Conservation (phyloP, 1,140 invertebrate species). For the Apis dorsata region DNA sequence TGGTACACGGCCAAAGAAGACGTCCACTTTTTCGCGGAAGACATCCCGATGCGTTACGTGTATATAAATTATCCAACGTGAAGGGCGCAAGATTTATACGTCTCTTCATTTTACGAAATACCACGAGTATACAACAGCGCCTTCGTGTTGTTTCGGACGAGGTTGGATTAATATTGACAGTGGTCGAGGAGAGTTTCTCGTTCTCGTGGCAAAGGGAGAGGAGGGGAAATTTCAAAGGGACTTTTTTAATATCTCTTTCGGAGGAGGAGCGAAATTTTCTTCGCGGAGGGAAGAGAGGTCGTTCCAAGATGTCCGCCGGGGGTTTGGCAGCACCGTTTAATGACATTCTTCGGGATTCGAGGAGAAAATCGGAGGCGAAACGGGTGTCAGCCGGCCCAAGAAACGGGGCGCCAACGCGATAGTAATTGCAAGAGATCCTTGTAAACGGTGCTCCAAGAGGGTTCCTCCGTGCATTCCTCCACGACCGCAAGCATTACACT, state of each 20-base stretch:
- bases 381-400: neutral
- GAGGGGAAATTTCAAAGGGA: neutral
- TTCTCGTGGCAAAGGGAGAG: neutral
- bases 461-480: slow-evolving; percentile 37
- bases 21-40: slow-evolving; percentile 1
- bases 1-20: slow-evolving; percentile 31
- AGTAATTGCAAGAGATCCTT: slow-evolving; percentile 41
- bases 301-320: neutral
- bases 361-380: slow-evolving; percentile 8
- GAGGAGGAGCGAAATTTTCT: no score
- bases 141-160: neutral
- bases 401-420: slow-evolving; percentile 16
- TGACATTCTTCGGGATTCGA: slow-evolving; percentile 16
- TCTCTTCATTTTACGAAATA: slow-evolving; percentile 25
- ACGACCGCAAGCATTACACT: slow-evolving; percentile 35
- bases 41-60: slow-evolving; percentile 1
- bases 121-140: slow-evolving; percentile 10
- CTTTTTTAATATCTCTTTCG: no score
- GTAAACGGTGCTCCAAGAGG: slow-evolving; percentile 32
- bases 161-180: slow-evolving; percentile 15
- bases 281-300: neutral
- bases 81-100: slow-evolving; percentile 26
- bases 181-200: neutral
- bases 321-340: neutral
- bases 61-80: slow-evolving; percentile 29